A percentile compares a stretch with the other conserved stretches of the same genome.
These are phyloP conservation scores for Sebastes cheni DNA, from an alignment of 2,797 vertebrate species.

Conservation along the genomic window DNA sequence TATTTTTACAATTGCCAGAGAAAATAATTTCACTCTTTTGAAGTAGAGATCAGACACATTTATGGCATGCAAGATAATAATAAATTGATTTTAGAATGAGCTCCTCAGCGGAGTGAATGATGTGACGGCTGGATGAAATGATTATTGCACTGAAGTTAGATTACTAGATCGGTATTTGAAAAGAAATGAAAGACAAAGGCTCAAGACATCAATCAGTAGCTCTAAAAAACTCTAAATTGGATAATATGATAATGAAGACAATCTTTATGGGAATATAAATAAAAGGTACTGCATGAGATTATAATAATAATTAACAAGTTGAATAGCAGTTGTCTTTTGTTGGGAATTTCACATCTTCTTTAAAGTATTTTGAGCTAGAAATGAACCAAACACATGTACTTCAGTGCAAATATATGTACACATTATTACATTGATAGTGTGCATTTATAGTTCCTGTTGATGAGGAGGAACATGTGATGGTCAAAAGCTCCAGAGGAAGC, in stretches of 20 bases:
- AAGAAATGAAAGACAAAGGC: constrained; percentile 31
- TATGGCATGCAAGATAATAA: constrained; percentile 12
- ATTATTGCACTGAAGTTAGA: constrained; percentile 21
- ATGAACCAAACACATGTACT: not conserved
- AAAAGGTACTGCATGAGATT: not conserved
- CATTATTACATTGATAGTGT: not conserved
- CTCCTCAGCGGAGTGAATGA: constrained; percentile 11
- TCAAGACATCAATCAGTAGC: constrained; percentile 14
- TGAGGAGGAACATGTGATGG: not conserved
- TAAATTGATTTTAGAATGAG: constrained; percentile 37
- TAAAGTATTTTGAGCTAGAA: not conserved
- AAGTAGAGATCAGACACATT: not conserved
- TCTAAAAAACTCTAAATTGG: constrained; percentile 5
- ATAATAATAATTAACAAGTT: not conserved
- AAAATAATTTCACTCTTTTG: constrained; percentile 17
- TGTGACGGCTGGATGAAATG: not conserved
- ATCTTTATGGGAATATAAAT: constrained; percentile 8
- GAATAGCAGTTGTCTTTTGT: not conserved
- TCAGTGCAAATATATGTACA: not conserved
- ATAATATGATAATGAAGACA: constrained; percentile 27
- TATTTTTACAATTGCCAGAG: not conserved
- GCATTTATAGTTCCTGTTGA: not conserved
- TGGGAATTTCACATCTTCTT: not conserved
- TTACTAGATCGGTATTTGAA: constrained; percentile 16
- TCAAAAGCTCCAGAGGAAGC: not conserved